These are phyloP conservation scores for Sebastolobus alascanus DNA, from an alignment of 2,797 vertebrate species.

Conservation along the genomic window DNA sequence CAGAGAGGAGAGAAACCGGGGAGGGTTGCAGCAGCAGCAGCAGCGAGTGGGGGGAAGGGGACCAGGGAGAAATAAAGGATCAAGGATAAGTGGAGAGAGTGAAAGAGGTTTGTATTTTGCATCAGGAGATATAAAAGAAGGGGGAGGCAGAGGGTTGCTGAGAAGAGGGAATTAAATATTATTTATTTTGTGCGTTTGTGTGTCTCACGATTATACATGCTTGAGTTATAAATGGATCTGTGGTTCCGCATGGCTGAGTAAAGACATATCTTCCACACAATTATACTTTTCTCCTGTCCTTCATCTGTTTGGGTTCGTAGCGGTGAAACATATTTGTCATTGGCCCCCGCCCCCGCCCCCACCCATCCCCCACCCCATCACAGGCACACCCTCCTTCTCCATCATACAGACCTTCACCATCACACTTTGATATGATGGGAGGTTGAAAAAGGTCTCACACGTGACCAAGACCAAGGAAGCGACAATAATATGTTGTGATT, in stretches of 20 bases:
- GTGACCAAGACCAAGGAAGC: slow-evolving; percentile 47
- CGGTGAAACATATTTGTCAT: slow-evolving; percentile 34
- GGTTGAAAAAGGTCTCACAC: slow-evolving; percentile 41
- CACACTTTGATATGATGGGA: slow-evolving; percentile 36
- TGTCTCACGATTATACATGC: slow-evolving; percentile 26
- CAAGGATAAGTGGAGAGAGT: slow-evolving; percentile 64
- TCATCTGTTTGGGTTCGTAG: slow-evolving; percentile 36
- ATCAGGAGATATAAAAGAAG: slow-evolving; percentile 49
- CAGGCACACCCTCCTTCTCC: slow-evolving; percentile 29
- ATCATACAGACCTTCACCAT: slow-evolving; percentile 37
- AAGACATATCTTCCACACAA: slow-evolving; percentile 54
- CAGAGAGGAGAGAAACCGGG: slow-evolving; percentile 58
- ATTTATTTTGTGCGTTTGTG: slow-evolving; percentile 44
- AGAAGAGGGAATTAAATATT: slow-evolving; percentile 28
- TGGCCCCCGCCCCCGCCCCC: neutral
- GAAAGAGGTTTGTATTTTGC: slow-evolving; percentile 64
- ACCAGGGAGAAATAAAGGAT: slow-evolving; percentile 56
- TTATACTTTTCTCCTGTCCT: slow-evolving; percentile 57
- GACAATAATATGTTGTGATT: slow-evolving; percentile 64
- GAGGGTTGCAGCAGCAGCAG: slow-evolving; percentile 16
- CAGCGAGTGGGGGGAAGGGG: slow-evolving; percentile 10
- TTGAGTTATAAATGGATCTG: slow-evolving; percentile 52
- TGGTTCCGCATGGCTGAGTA: slow-evolving; percentile 46
- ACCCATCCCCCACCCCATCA: slow-evolving; percentile 50
- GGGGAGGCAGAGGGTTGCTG: slow-evolving; percentile 17